phyloP scores from a whole-genome alignment of 2,113 vertebrate genomes.

The Leuciscus idus region DNA sequence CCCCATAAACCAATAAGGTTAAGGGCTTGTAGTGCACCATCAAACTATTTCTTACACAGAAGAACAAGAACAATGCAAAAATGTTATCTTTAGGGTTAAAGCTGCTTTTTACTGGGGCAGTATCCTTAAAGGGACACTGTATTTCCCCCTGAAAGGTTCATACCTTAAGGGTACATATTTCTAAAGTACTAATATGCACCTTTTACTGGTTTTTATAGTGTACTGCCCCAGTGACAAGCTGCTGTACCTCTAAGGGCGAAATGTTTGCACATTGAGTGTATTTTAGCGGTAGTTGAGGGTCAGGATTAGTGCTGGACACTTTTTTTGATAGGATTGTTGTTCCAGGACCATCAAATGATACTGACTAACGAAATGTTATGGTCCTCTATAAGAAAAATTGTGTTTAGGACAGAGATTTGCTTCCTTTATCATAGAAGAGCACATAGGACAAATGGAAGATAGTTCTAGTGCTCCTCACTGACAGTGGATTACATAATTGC shows the following conservation, averaged over 20 bases:
- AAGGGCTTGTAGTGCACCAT: not conserved
- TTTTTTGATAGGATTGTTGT: not conserved
- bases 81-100: not conserved
- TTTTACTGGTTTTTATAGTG: not conserved
- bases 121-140: too few species aligned
- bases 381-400: not conserved
- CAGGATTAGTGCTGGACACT: not conserved
- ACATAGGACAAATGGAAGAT: not conserved
- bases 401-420: not conserved
- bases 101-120: not conserved
- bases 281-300: not conserved
- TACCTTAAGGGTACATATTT: not conserved
- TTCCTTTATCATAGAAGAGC: not conserved
- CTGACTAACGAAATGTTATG: not conserved
- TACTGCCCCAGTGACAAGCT: not conserved
- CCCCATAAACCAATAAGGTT: not conserved
- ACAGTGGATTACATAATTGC: slow-evolving; percentile 48
- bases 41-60: not conserved
- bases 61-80: too few species aligned
- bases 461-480: not conserved
- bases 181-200: not conserved
- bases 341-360: not conserved
- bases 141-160: not conserved
- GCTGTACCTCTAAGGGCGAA: not conserved
- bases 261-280: not conserved